Evolutionary conservation across 2,888 invertebrate species (phyloP), one percentile per base, ranked within the genome.

Genomic region (Hedya salicella): DNA sequence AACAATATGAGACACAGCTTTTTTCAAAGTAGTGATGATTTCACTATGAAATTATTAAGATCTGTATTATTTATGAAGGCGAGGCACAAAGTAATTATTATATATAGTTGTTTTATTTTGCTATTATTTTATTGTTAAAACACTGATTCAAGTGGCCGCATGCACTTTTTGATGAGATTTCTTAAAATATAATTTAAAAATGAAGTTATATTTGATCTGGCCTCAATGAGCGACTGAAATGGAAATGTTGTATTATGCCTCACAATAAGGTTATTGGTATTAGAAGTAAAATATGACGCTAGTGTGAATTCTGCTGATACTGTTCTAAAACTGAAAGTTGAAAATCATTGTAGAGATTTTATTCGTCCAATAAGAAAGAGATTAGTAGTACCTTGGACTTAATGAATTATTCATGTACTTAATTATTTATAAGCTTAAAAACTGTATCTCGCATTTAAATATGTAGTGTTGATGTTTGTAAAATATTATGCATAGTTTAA

Each of bases 391-490:
- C 72, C 74, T 77, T 76, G 74, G 80, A 88, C 88, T 87, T 86
- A 88, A 83, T 77, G 73, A 83, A 84, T 80, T 77, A 80, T 82
- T 81, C 69, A 84, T 88, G 91, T 91, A 91, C 91, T 91, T 91
- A 91, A 91, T 87, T 83, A 85, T 83, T 85, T 83, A 50, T 78
- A 86, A 88, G 84, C 78, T 86, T 85, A 75, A 75, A 78, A 78
- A 78, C 73, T 78, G 73, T 81, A 82, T 80, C 70, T 80, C 82
- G 86, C 84, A 87, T 88, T 87, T 86, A 81, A 80, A 73, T 17
- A 64, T 79, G 80, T 80, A 78, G 79, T 79, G 83, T 80, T 76
- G 75, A 73, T 81, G 76, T 80, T 83, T 78, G 78, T 72, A 64
- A 69, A 73, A 73, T 71, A 70, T 64, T 21, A 19, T 62, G 46